phyloP scores from a whole-genome alignment of 1,140 invertebrate species.

The Zaprionus davidi region DNA sequence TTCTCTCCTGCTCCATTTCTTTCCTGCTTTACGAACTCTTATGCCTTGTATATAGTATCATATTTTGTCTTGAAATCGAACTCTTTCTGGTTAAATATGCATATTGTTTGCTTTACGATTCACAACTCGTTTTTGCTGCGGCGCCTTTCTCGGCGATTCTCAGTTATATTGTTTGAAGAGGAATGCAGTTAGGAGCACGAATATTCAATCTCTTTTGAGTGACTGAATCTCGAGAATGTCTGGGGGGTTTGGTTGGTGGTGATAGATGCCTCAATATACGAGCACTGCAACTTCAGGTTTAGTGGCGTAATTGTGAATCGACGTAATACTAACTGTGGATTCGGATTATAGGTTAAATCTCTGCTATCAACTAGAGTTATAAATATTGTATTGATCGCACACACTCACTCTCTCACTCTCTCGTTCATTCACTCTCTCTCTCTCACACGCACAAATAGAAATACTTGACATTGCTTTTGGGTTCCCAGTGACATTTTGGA shows the following conservation, averaged over 20 bases:
- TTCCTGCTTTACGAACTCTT: background rate
- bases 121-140: constrained; percentile 34
- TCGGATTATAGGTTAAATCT: constrained; percentile 13
- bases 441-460: background rate
- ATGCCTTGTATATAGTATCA: constrained; percentile 11
- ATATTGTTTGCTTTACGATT: constrained; percentile 25
- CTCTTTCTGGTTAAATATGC: constrained; percentile 24
- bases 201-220: constrained; percentile 15
- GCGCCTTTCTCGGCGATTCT: constrained; percentile 28
- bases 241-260: background rate
- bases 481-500: constrained; percentile 17
- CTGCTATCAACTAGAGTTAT: constrained; percentile 2
- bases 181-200: background rate
- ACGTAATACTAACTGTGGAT: constrained; percentile 29
- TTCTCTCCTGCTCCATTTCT: background rate
- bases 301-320: constrained; percentile 6
- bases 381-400: background rate
- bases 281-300: constrained; percentile 8
- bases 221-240: background rate
- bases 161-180: background rate
- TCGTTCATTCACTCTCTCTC: background rate
- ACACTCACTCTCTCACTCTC: background rate
- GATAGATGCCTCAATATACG: background rate
- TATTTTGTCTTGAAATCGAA: constrained; percentile 15
- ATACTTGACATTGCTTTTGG: constrained; percentile 40